Evolutionary conservation across 2,797 vertebrate species (phyloP), one percentile per base, ranked within the genome.

Genomic region (Tiaroga cobitis): DNA sequence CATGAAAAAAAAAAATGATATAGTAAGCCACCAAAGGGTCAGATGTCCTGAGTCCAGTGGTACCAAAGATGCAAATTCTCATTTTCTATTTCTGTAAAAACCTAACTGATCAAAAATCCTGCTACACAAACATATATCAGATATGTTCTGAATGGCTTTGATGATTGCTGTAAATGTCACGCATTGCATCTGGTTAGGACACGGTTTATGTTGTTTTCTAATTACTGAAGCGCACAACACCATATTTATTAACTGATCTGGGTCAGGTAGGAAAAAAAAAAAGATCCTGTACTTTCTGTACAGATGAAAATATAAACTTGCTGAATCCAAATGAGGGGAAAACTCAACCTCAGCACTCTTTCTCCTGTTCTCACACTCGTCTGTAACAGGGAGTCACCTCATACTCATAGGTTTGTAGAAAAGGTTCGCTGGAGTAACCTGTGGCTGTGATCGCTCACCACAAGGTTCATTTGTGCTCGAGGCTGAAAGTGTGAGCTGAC

Each of bases 371-470:
- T 77, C 18, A 67, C 74, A 80, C 56, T 72, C 24, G 91, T 89
- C 65, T 67, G 19, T 79, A 80, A 65, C 68, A 84, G 67, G 89
- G 89, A 91, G 80, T 87, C 80, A 81, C 76, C 59, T 67, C 32
- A 43, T 37, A 37, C 59, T 67, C 32, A 43, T 82, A 46, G 85
- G 86, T 84, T 92, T 86, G 88, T 82, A 86, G 81, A 87, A 85
- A 77, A 81, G 84, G 77, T 90, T 87, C 89, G 86, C 86, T 88
- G 87, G 88, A 88, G 26, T 88, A 88, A 92, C 88, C 91, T 90
- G 91, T 88, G 88, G 76, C 86, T 85, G 82, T 24, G 59, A 49
- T 59, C 51, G 46, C 26, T 80, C 51, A 79, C 76, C 65, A 80
- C 87, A 65, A 84, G 51, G 34, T 56, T 13, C 80, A 51, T 83